Base-by-base conservation (phyloP, 2,797 vertebrate genomes). In the Myiothlypis chrysogaster region DNA sequence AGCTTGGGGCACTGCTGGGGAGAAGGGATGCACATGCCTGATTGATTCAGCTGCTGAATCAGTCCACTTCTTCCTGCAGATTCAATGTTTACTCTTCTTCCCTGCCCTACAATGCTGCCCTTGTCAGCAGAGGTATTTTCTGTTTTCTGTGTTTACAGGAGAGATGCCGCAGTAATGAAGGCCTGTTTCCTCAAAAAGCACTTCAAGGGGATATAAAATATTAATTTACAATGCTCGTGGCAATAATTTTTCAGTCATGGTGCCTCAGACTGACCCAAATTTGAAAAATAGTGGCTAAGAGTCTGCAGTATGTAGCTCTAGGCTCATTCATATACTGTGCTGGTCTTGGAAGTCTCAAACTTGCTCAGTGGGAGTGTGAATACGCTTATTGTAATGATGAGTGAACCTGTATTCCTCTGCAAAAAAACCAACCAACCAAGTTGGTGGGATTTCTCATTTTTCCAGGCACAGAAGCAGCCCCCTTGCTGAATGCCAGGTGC, bases 121-220 rank as follows among this genome's bases (percentile, higher is more conserved):
- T 95, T 94, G 73, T 95, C 87, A 72, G 32, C 46, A 73, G 79
- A 70, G 88, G 90, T 91, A 75, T 82, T 87, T 96, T 53, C 57
- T 81, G 37, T 71, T 87, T 39, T 64, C 77, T 57, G 3, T 39
- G 30, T 83, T 92, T 94, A 80, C 89, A 69, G 83, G 83, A 84
- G 63, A 93, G 82, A 83, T 68, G 88, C 79, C 95, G 87, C 63
- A 86, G 52, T 96, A 93, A 95, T 95, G 95, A 96, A 93, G 86
- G 66, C 56, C 82, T 63, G 82, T 92, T 96, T 95, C 69, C 84
- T 83, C 95, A 91, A 91, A 68, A 77, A 76, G 50, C 25, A 83
- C 76, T 94, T 95, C 55, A 90, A 96, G 89, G 90, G 95, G 93
- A 72, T 71, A 39, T 57, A 78, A 92, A 94, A 86, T 84, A 76